Evolutionary conservation across 2,888 invertebrate genomes (phyloP), one percentile per base, ranked within the genome.

Genomic region (Hipparchia sbordonii): DNA sequence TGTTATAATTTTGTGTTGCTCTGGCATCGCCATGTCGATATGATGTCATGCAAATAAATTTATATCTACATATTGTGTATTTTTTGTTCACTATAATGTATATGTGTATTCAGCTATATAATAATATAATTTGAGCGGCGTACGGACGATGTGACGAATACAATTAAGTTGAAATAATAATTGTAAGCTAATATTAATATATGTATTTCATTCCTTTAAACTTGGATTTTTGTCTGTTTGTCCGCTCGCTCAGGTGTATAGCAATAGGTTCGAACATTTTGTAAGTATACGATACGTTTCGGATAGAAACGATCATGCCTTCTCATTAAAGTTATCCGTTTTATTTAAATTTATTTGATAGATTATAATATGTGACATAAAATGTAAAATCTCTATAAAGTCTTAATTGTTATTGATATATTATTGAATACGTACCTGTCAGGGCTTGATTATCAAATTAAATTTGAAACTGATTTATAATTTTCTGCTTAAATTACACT

Each of bases 161-260:
- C 57, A 72, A 69, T 56, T 72, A 45, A 61, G 71, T 62, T 71
- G 66, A 52, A 72, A 71, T 77, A 74, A 76, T 73, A 76, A 57
- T 73, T 76, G 57, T 76, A 79, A 77, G 77, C 76, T 76, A 78
- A 77, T 70, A 76, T 75, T 77, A 74, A 77, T 78, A 74, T 74
- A 77, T 78, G 73, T 74, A 78, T 82, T 39, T 79, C 84, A 82
- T 82, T 79, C 78, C 78, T 87, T 85, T 85, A 87, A 86, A 85
- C 78, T 82, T 82, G 81, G 80, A 75, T 86, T 88, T 88, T 89
- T 90, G 86, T 90, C 85, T 89, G 86, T 89, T 86, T 88, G 83
- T 86, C 86, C 83, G 89, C 89, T 84, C 87, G 84, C 90, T 85
- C 89, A 91, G 91, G 89, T 87, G 89, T 88, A 83, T 90, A 90